Percentiles rank a stretch among this genome's conserved stretches.
These are phyloP conservation scores for Hiodon tergisus DNA, from an alignment of 2,113 vertebrate species.

Conservation along the genomic window DNA sequence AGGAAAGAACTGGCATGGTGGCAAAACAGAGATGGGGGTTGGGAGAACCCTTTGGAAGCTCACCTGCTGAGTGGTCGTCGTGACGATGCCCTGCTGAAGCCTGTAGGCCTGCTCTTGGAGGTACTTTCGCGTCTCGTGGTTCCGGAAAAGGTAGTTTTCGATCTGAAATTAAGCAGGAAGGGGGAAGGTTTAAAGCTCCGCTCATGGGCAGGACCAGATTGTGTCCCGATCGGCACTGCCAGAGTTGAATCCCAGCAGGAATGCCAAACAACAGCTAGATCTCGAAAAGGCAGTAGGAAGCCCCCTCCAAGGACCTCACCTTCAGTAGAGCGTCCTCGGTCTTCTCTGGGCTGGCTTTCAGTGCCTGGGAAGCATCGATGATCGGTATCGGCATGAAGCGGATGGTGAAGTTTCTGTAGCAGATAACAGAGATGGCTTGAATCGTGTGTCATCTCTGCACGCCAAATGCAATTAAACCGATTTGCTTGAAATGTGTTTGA, in stretches of 20 bases:
- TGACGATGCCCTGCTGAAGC: constrained; percentile 93
- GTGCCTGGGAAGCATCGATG: constrained; percentile 90
- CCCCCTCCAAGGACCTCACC: constrained; percentile 67
- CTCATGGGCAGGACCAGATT: too few relatives aligned
- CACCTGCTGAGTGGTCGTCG: constrained; percentile 93
- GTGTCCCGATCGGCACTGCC: too few relatives aligned
- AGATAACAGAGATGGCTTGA: constrained; percentile 1
- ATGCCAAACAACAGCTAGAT: not conserved
- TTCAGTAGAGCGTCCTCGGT: constrained; percentile 92
- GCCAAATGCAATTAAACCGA: not conserved
- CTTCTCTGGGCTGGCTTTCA: constrained; percentile 91
- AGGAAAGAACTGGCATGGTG: too few relatives aligned
- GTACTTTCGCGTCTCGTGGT: constrained; percentile 92
- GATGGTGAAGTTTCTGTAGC: constrained; percentile 84
- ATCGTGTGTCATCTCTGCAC: not conserved
- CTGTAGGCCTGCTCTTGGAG: constrained; percentile 92
- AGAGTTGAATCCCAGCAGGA: too few relatives aligned
- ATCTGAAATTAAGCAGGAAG: constrained; percentile 63
- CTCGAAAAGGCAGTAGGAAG: too few relatives aligned
- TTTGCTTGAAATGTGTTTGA: too few relatives aligned
- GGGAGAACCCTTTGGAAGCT: constrained; percentile 3
- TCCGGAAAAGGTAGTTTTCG: constrained; percentile 92
- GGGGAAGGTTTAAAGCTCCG: too few relatives aligned
- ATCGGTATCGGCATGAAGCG: constrained; percentile 97
- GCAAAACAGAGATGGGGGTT: too few relatives aligned